Evolutionary conservation across 1,140 invertebrate genomes (phyloP).

Genomic region (Cydia fagiglandana): DNA sequence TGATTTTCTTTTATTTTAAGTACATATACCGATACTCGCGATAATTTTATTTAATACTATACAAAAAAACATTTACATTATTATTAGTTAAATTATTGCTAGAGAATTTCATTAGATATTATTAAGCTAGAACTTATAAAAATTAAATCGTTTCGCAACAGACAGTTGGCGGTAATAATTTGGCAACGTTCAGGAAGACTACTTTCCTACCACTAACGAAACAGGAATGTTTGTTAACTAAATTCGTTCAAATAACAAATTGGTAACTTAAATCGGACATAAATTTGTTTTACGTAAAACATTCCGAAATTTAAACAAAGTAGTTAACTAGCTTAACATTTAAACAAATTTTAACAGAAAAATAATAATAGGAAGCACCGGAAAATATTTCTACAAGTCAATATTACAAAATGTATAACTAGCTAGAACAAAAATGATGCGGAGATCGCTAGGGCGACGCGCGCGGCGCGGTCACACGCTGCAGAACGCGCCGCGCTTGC

Average conservation of each 20-base stretch:
- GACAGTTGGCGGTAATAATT: conserved; percentile 74
- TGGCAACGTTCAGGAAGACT: conserved; percentile 78
- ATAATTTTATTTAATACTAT: conserved; percentile 69
- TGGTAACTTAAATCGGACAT: conserved; percentile 74
- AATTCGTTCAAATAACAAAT: conserved; percentile 76
- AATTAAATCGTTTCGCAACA: conserved; percentile 72
- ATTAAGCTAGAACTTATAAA: conserved; percentile 71
- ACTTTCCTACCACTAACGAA: conserved; percentile 76
- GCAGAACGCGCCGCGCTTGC: background rate
- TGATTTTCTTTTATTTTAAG: conserved; percentile 47
- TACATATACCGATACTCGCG: conserved; percentile 63
- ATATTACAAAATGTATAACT: conserved; percentile 49
- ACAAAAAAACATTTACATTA: conserved; percentile 78
- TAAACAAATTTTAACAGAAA: conserved; percentile 75
- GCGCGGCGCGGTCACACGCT: background rate
- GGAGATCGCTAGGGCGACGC: background rate
- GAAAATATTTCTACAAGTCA: conserved; percentile 55
- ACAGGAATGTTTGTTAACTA: conserved; percentile 76
- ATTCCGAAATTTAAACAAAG: conserved; percentile 60
- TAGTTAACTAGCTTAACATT: conserved; percentile 67
- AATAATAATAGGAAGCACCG: conserved; percentile 76
- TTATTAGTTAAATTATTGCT: conserved; percentile 75
- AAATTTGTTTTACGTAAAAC: conserved; percentile 61
- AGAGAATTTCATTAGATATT: conserved; percentile 71
- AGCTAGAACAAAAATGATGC: conserved; percentile 62